Base-by-base conservation (phyloP, 1,140 invertebrate species). In the Acyrthosiphon pisum region DNA sequence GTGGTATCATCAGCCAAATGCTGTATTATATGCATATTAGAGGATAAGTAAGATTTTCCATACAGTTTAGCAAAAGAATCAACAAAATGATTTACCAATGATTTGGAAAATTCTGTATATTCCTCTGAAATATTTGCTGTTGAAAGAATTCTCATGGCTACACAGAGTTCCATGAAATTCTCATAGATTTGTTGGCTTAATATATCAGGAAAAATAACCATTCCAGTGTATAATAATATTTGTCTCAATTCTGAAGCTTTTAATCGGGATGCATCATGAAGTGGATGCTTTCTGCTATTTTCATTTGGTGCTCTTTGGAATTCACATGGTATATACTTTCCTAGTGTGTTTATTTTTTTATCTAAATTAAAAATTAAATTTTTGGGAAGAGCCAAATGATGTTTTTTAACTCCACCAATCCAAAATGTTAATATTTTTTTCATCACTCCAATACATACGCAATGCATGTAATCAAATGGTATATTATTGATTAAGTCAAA, bases 201-300 rank as follows among this genome's bases (percentile, higher is more conserved):
- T n/a, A n/a, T n/a, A n/a, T n/a, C n/a, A n/a, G n/a, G n/a, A 87
- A 87, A 87, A n/a, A 46, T 23, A 22, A 87, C 84, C 46, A 87
- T 46, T 30, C 84, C 84, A 0, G 84, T 87, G 18, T 87, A 87
- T 0, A 87, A 14, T 1, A 48, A 23, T n/a, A 44, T 48, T 46
- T 87, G 84, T 87, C 84, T 44, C 9, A 87, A 20, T 9, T 87
- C 76, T 22, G 76, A 41, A 41, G 76, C 76, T 6, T 83, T 83
- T 35, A 35, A 41, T 6, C 76, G 76, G 14, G 23, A 30, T 30
- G n/a, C 84, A 87, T 87, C 84, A 0, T 87, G 41, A 0, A 87
- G 11, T 18, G 84, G 84, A 87, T 87, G 84, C 11, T 87, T 87
- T 46, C 84, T 22, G 6, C 41, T 46, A 35, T 87, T 87, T 30